Base-by-base conservation (phyloP, 2,113 vertebrate genomes). In the Macrotus californicus region DNA sequence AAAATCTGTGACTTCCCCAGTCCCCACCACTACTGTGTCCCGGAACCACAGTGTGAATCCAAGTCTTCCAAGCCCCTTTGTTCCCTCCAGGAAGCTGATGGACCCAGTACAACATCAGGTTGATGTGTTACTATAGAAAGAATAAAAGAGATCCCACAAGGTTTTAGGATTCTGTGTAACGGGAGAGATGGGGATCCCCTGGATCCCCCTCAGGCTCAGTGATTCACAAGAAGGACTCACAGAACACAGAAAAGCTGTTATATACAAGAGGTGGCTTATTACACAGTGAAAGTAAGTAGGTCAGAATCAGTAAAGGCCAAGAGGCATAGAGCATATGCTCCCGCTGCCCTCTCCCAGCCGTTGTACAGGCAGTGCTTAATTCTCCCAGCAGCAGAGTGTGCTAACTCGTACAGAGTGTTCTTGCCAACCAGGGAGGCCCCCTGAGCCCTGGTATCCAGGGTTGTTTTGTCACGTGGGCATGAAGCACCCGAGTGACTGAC, bases 91-190 rank as follows among this genome's bases (percentile, higher is more conserved):
- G 29, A 26, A 9, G n/a, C 18, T 7, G 11, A 31, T 18, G 16
- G 70, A 26, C 43, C 18, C 76, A 52, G 29, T 61, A 26, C 76
- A 82, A 61, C 50, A 75, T 4, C 41, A 69, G 82, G 22, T 29
- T 61, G 15, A 75, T 67, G 41, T 19, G 19, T 52, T 66, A 59
- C 75, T 79, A 26, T 75, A 50, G 22, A 77, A 52, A 70, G 67
- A 88, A 39, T 46, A 34, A 26, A 59, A 84, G 43, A 64, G 29
- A 70, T 75, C 46, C 75, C 59, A 50, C 13, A n/a, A 89, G 90
- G 18, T 61, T 61, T 52, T 76, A 69, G 1, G 43, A 82, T 67
- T 91, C 61, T 21, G 4, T 21, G 67, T 59, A 93, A 22, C 29
- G 21, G 18, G 36, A 34, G 24, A 21, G 7, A 52, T 13, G 2